Conservation (phyloP, 2,888 invertebrate genomes). For the Cylloceria caligata region DNA sequence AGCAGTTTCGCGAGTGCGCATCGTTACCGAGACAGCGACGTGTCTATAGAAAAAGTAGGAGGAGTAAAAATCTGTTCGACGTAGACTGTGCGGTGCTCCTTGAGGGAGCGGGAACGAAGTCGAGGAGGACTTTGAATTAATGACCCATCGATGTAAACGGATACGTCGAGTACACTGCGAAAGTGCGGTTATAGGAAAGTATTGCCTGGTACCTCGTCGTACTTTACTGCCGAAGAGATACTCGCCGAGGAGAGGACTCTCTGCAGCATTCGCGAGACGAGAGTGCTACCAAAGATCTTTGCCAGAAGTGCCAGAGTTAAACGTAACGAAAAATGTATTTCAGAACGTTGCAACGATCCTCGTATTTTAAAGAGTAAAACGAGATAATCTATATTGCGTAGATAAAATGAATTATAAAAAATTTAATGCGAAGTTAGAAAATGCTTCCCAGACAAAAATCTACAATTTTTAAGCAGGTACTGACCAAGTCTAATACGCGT, state of each 20-base stretch:
- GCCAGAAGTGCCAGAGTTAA: slow-evolving; percentile 28
- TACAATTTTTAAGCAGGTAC: neutral
- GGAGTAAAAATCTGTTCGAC: slow-evolving; percentile 42
- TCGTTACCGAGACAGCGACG: slow-evolving; percentile 15
- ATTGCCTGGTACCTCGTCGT: slow-evolving; percentile 26
- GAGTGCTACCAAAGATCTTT: slow-evolving; percentile 40
- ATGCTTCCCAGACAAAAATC: no score
- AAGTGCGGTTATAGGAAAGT: slow-evolving; percentile 19
- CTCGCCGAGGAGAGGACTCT: slow-evolving; percentile 22
- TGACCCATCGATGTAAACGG: slow-evolving; percentile 71
- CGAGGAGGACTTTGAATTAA: slow-evolving; percentile 73
- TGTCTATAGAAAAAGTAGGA: slow-evolving; percentile 18
- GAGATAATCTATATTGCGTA: neutral
- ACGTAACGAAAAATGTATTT: slow-evolving; percentile 1
- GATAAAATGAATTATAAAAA: neutral
- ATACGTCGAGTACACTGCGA: slow-evolving; percentile 65
- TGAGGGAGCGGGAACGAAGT: slow-evolving; percentile 59
- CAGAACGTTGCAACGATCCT: neutral
- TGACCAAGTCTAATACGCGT: no score
- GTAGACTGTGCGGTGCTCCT: slow-evolving; percentile 29
- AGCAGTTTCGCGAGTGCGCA: slow-evolving; percentile 39
- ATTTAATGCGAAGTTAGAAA: neutral
- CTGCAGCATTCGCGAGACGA: slow-evolving; percentile 25
- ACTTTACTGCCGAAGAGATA: slow-evolving; percentile 38
- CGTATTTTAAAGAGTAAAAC: neutral